phyloP scores from a whole-genome alignment of 2,113 vertebrate species.

The Equus quagga region DNA sequence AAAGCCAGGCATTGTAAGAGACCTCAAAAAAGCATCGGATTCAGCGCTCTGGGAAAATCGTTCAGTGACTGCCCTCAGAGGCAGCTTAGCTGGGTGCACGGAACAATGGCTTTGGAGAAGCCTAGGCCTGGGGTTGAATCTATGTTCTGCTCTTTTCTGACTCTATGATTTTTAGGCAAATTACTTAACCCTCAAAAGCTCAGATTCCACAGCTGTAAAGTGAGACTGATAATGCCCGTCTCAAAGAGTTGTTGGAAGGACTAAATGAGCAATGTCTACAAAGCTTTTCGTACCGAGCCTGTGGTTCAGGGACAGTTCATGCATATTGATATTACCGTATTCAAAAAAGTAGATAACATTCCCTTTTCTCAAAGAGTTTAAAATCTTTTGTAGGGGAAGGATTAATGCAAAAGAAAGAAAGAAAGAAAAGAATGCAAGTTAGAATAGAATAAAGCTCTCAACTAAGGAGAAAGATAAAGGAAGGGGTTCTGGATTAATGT shows the following conservation, averaged over 20 bases:
- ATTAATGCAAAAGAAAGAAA: background rate
- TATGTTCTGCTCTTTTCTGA: background rate
- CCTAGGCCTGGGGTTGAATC: background rate
- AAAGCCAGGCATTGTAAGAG: background rate
- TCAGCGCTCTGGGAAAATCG: background rate
- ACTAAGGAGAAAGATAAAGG: background rate
- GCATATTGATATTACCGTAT: background rate
- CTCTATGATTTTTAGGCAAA: background rate
- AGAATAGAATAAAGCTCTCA: background rate
- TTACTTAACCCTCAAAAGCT: background rate
- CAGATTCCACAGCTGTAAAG: background rate
- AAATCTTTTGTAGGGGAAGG: background rate
- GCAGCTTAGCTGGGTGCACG: background rate
- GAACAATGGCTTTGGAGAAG: background rate
- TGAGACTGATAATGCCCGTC: background rate
- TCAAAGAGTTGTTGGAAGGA: background rate
- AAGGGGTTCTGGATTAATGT: background rate
- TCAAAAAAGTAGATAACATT: background rate
- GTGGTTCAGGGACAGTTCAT: background rate
- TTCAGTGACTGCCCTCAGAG: background rate
- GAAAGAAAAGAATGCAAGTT: background rate
- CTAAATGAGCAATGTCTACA: background rate
- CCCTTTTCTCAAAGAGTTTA: conserved; percentile 22
- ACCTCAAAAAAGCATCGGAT: background rate
- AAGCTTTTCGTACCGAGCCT: background rate